Evolutionary conservation across 2,888 invertebrate species (phyloP), one percentile per base, ranked within the genome.

Genomic region (Meganola albula): DNA sequence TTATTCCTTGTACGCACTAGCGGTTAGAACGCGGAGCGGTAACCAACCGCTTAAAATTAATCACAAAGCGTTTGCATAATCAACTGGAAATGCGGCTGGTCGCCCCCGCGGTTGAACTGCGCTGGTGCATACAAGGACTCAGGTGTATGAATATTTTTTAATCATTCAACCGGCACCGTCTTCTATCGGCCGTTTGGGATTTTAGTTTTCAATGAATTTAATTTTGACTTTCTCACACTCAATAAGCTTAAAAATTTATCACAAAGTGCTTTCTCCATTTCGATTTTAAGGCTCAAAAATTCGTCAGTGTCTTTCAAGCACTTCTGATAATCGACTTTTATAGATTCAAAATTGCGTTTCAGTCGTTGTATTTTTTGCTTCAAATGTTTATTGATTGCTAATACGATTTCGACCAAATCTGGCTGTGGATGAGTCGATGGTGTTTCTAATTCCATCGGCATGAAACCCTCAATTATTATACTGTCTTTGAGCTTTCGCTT

Each of bases 261-360:
- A 39, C 74, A 70, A 1, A 79, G 55, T 11, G 67, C 58, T 48
- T 62, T 71, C 48, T 79, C 79, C 76, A 78, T 76, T 38, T 74
- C 70, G 34, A 74, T 61, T 65, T 78, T 79, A 18, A 79, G 54
- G 25, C 62, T 63, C 20, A 79, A 53, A 63, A 78, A 78, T 34
- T 78, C 72, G 58, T 75, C 65, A 2, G 74, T 78, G 25, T 79
- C 79, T 48, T 57, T 62, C 9, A 78, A 48, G 40, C 70, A 74
- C 44, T 69, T 72, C 11, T 64, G 48, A 43, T 74, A 78, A 32
- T 77, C 72, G 2, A 42, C 33, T 59, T 65, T 69, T 3, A 71
- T 37, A 11, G 37, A 35, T 20, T 58, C 52, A 31, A 58, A 69
- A 39, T 56, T 63, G 9, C 31, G 36, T 42, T 63, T 53, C 11